phyloP scores from a whole-genome alignment of 2,113 vertebrate species.

The Cyphomyrus plagiostoma region DNA sequence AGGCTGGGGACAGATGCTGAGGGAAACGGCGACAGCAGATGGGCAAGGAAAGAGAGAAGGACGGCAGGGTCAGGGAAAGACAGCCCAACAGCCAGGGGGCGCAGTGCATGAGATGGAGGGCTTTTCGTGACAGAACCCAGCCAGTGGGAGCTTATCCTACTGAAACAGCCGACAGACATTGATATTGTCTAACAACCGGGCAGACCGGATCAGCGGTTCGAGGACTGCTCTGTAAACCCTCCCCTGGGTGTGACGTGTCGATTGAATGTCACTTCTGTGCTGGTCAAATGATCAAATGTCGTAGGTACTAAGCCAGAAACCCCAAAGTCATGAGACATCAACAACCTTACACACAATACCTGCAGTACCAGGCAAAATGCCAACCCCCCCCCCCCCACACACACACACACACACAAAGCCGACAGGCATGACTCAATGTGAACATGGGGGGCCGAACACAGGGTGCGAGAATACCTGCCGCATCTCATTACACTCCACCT shows the following conservation, averaged over 20 bases:
- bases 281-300: neutral
- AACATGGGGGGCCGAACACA: neutral
- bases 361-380: neutral
- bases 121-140: neutral
- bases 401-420: too few relatives aligned
- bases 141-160: neutral
- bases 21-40: conserved; percentile 32
- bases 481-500: neutral
- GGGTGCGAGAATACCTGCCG: neutral
- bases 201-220: neutral
- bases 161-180: neutral
- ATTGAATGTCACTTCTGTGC: neutral
- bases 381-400: neutral
- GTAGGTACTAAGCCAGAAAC: neutral
- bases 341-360: neutral
- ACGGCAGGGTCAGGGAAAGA: neutral
- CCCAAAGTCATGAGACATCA: neutral
- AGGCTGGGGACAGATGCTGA: conserved; percentile 37
- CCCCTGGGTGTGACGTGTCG: neutral
- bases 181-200: neutral
- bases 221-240: neutral
- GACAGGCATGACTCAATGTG: neutral
- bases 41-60: neutral
- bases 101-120: neutral
- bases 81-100: neutral